phyloP scores from a whole-genome alignment of 2,113 vertebrate genomes.

The Dasyurus viverrinus region DNA sequence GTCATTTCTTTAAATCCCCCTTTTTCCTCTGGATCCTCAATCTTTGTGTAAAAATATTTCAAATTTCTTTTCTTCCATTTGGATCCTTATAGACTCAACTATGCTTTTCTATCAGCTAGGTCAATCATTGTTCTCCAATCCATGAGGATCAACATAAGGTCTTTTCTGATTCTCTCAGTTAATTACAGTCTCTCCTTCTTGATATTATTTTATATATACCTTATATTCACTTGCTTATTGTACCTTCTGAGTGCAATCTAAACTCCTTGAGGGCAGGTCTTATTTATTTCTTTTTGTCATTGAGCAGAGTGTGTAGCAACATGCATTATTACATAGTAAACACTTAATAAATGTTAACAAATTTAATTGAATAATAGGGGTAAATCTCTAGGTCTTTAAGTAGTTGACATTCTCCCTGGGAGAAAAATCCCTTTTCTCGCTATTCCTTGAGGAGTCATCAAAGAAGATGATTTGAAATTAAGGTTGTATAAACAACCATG shows the following conservation, averaged over 20 bases:
- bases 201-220: background rate
- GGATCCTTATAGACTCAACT: background rate
- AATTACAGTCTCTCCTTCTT: background rate
- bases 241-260: background rate
- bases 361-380: background rate
- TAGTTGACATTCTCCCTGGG: background rate
- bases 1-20: background rate
- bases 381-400: background rate
- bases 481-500: background rate
- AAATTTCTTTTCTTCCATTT: background rate
- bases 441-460: background rate
- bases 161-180: background rate
- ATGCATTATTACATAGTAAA: background rate
- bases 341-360: background rate
- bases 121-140: background rate
- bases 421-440: background rate
- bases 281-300: background rate
- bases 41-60: background rate
- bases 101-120: background rate
- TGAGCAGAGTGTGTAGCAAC: background rate
- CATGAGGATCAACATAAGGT: background rate
- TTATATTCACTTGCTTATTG: background rate
- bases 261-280: background rate
- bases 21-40: background rate
- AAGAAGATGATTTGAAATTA: background rate